Evolutionary conservation across 2,888 invertebrate species (phyloP), one percentile per base, ranked within the genome.

Genomic region (Protodeltote pygarga): DNA sequence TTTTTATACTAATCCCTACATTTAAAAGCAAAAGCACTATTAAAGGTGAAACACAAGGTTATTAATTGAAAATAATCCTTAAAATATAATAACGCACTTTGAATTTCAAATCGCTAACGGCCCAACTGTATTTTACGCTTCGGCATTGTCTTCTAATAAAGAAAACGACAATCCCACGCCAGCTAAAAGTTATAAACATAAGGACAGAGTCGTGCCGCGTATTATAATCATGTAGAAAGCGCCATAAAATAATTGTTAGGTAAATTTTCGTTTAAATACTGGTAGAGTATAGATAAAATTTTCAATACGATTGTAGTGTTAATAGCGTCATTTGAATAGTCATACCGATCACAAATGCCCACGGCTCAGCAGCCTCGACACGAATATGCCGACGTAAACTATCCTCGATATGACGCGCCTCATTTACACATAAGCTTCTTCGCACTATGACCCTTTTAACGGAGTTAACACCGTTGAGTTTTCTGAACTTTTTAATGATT

Each of bases 351-450:
- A 78, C 80, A 83, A 81, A 81, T 81, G 80, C 77, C 75, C 71
- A 75, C 71, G 75, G 75, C 77, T 64, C 79, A 66, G 69, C 80
- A 89, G 74, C 91, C 90, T 90, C 90, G 91, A 91, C 91, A 91
- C 87, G 65, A 85, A 88, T 90, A 81, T 79, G 68, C 73, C 63
- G 76, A 80, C 81, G 83, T 89, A 84, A 86, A 88, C 83, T 87
- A 83, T 86, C 79, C 77, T 60, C 69, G 66, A 70, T 71, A 58
- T 73, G 66, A 77, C 71, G 75, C 54, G 70, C 74, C 77, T 72
- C 68, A 75, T 75, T 73, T 71, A 72, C 50, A 51, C 50, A 41
- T 65, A 53, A 68, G 63, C 65, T 69, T 67, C 70, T 70, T 63
- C 52, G 47, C 48, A 50, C 39, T 45, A 45, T 61, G 62, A 58